phyloP scores from a whole-genome alignment of 2,797 vertebrate genomes.

The Alauda arvensis region DNA sequence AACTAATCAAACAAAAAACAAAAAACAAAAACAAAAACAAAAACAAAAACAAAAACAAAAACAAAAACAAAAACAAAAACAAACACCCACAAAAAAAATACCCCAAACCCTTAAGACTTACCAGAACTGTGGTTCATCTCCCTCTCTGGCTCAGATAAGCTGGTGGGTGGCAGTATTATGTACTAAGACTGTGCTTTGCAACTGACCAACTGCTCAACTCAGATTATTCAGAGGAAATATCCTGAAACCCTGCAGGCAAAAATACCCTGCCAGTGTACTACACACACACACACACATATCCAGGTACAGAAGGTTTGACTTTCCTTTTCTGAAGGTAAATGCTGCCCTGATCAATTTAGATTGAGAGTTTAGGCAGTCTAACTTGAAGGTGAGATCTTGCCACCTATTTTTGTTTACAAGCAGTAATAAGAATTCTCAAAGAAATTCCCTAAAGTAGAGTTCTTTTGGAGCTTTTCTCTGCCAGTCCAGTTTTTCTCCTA shows the following conservation, averaged over 20 bases:
- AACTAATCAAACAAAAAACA: too few relatives aligned
- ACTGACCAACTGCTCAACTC: background rate
- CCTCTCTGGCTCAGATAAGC: accelerated
- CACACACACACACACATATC: too few relatives aligned
- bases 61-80: too few relatives aligned
- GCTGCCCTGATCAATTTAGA: background rate
- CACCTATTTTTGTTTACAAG: background rate
- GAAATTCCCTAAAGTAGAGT: background rate
- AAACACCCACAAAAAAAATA: too few relatives aligned
- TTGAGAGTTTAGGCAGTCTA: background rate
- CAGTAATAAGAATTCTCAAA: background rate
- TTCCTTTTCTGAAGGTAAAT: background rate
- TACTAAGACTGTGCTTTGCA: background rate
- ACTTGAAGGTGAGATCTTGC: background rate
- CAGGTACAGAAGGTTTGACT: background rate
- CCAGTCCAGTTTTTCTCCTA: background rate
- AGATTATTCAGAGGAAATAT: background rate
- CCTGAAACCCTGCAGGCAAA: background rate
- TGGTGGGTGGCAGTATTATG: background rate
- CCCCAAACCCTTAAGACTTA: background rate
- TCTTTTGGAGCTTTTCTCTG: background rate
- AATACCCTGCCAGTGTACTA: background rate
- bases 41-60: too few relatives aligned
- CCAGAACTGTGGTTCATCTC: background rate
- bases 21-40: too few relatives aligned